phyloP scores from a whole-genome alignment of 1,140 invertebrate genomes.

The Heliconius hermathena region DNA sequence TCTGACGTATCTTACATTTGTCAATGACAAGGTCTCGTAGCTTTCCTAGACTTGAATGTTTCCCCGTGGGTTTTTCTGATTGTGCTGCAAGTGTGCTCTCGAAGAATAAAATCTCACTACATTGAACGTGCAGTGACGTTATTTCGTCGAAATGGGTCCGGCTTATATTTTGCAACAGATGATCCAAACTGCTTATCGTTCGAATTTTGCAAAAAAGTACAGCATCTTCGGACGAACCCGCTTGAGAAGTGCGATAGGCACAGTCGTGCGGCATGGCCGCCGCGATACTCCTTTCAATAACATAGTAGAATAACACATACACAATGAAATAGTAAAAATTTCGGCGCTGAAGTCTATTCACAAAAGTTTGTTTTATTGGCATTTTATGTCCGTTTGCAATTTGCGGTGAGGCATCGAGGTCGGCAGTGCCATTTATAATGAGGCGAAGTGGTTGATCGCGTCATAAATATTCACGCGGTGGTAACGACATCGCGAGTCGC shows the following conservation, averaged over 20 bases:
- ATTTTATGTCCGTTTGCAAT: constrained; percentile 69
- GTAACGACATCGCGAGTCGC: constrained; percentile 72
- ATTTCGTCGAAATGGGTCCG: constrained; percentile 79
- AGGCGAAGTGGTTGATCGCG: constrained; percentile 63
- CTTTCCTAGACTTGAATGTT: constrained; percentile 75
- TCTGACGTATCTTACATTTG: constrained; percentile 89
- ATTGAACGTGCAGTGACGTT: constrained; percentile 86
- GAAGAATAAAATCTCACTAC: constrained; percentile 90
- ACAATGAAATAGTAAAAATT: constrained; percentile 73
- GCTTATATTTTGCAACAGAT: constrained; percentile 75
- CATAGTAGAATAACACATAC: constrained; percentile 78
- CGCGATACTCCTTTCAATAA: constrained; percentile 59
- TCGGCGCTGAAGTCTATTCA: constrained; percentile 69
- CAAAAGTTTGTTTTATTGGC: constrained; percentile 73
- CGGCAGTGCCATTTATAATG: constrained; percentile 75
- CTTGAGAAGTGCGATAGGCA: constrained; percentile 70
- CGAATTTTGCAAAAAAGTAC: constrained; percentile 77
- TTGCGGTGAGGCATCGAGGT: constrained; percentile 61
- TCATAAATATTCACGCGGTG: constrained; percentile 76
- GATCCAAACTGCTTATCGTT: constrained; percentile 76
- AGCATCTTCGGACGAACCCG: constrained; percentile 70
- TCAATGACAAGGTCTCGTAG: constrained; percentile 88
- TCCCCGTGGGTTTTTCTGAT: constrained; percentile 57
- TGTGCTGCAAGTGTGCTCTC: constrained; percentile 85
- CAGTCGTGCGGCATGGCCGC: constrained; percentile 77